Evolutionary conservation across 1,140 invertebrate genomes (phyloP).

Genomic region (Drosophila nannoptera): DNA sequence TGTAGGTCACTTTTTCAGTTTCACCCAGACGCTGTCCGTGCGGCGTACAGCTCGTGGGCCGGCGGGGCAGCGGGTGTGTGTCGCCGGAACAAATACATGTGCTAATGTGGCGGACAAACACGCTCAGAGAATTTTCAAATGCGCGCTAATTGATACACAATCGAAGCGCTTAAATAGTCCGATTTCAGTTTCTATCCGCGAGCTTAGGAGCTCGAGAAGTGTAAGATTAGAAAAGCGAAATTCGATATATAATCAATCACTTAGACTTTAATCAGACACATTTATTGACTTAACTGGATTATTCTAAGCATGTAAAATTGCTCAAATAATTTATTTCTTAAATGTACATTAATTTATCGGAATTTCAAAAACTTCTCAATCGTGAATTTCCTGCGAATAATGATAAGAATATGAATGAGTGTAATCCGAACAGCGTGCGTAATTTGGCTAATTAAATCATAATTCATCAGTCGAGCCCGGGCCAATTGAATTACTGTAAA

Average conservation of each 20-base stretch:
- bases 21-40: slow-evolving; percentile 13
- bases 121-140: slow-evolving; percentile 30
- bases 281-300: too few relatives aligned
- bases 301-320: too few relatives aligned
- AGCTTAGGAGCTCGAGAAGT: not conserved
- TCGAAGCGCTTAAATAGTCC: slow-evolving; percentile 47
- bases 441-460: slow-evolving; percentile 17
- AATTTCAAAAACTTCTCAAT: too few relatives aligned
- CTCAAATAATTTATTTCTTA: too few relatives aligned
- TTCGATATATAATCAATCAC: not conserved
- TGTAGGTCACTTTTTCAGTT: slow-evolving; percentile 43
- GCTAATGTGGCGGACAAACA: slow-evolving; percentile 30
- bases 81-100: slow-evolving; percentile 9
- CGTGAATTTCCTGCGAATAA: too few relatives aligned
- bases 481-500: slow-evolving; percentile 51
- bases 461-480: slow-evolving; percentile 52
- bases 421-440: not conserved
- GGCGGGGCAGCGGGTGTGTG: not conserved
- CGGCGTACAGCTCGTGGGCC: not conserved
- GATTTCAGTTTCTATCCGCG: slow-evolving; percentile 57
- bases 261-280: too few relatives aligned
- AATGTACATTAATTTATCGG: too few relatives aligned
- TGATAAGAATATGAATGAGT: not conserved
- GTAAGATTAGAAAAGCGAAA: not conserved
- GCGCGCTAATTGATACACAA: slow-evolving; percentile 62